phyloP scores from a whole-genome alignment of 2,888 invertebrate genomes.

The Spisula solida region DNA sequence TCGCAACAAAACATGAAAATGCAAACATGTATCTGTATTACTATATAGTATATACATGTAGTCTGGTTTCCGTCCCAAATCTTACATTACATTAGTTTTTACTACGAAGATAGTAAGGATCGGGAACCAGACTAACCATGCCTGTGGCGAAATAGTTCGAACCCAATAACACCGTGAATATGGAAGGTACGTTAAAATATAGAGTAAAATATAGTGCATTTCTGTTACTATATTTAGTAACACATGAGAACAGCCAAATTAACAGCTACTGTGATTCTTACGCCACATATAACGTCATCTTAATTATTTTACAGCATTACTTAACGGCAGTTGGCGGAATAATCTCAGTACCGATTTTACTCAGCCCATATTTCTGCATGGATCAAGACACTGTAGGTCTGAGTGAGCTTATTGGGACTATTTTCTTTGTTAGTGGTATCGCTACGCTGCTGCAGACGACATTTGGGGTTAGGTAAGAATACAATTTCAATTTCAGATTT shows the following conservation, averaged over 20 bases:
- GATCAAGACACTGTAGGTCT: slow-evolving; percentile 85
- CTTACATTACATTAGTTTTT: no score
- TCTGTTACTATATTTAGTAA: no score
- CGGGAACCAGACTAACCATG: no score
- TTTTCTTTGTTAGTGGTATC: slow-evolving; percentile 86
- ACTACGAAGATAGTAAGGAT: no score
- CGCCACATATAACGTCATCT: not conserved
- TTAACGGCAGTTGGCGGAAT: slow-evolving; percentile 93
- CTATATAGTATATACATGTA: no score
- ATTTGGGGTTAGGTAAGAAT: slow-evolving; percentile 85
- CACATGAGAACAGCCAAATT: no score
- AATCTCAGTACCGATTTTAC: slow-evolving; percentile 93
- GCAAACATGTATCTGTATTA: no score
- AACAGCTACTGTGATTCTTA: no score
- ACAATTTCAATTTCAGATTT: no score
- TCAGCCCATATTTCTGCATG: slow-evolving; percentile 93
- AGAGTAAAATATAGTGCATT: no score
- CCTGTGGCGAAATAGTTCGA: not conserved
- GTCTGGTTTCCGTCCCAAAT: no score
- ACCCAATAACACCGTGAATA: no score
- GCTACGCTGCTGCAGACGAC: slow-evolving; percentile 86
- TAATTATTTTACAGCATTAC: slow-evolving; percentile 79
- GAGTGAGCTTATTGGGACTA: slow-evolving; percentile 85
- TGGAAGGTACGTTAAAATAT: not conserved
- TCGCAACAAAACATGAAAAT: not conserved